phyloP scores from a whole-genome alignment of 2,888 invertebrate species.

The Himalopsyche kuldschensis region DNA sequence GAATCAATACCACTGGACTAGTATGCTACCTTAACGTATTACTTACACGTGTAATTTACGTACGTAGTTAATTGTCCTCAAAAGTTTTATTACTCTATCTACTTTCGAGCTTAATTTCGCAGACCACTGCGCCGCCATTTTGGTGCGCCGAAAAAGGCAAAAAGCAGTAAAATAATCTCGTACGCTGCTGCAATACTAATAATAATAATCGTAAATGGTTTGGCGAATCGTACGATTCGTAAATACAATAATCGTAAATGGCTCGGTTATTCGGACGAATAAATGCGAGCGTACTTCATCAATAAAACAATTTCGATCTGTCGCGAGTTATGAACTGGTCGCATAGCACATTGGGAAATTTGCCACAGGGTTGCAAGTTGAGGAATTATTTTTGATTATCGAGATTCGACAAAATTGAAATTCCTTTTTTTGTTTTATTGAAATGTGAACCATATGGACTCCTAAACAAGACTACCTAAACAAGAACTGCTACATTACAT shows the following conservation, averaged over 20 bases:
- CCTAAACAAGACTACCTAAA: too few species aligned
- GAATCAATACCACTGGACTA: too few species aligned
- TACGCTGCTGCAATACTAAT: background rate
- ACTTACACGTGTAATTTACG: too few species aligned
- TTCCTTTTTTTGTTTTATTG: too few species aligned
- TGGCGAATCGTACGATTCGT: background rate
- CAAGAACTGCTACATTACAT: too few species aligned
- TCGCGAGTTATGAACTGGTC: slow-evolving; percentile 1
- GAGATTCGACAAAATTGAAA: too few species aligned
- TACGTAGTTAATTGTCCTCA: too few species aligned
- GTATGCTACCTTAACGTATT: too few species aligned
- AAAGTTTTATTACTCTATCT: background rate
- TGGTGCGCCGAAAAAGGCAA: background rate
- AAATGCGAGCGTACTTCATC: background rate
- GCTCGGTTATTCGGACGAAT: background rate
- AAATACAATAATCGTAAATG: slow-evolving; percentile 1
- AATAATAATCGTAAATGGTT: slow-evolving; percentile 1
- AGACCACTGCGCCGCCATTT: background rate
- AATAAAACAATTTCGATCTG: slow-evolving; percentile 1
- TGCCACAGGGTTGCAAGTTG: background rate
- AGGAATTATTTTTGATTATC: too few species aligned
- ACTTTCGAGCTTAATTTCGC: background rate
- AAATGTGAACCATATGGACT: too few species aligned
- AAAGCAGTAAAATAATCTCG: background rate
- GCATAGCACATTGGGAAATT: background rate